phyloP scores from a whole-genome alignment of 2,888 invertebrate species.

The Itoplectis maculator region DNA sequence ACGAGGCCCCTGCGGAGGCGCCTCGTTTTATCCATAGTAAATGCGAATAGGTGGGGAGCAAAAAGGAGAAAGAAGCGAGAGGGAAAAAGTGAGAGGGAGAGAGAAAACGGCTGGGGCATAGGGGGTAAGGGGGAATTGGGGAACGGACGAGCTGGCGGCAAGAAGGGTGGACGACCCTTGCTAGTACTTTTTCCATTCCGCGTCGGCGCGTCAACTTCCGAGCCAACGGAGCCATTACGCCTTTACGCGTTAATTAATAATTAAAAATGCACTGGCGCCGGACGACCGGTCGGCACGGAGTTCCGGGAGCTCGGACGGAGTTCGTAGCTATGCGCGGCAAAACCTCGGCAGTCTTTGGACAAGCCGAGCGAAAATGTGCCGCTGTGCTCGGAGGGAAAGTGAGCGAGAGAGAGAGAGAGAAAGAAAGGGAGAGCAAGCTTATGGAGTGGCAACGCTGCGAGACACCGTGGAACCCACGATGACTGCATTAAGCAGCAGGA shows the following conservation, averaged over 20 bases:
- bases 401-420: too few species aligned
- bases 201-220: conserved; percentile 60
- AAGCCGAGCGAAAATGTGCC: conserved; percentile 15
- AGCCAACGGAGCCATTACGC: conserved; percentile 65
- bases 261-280: conserved; percentile 71
- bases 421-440: not conserved
- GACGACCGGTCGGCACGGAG: conserved; percentile 18
- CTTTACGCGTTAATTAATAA: conserved; percentile 73
- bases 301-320: conserved; percentile 7
- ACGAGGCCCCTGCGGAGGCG: conserved; percentile 54
- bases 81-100: not conserved
- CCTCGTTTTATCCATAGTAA: conserved; percentile 58
- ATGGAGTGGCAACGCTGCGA: not conserved
- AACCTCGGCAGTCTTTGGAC: not conserved
- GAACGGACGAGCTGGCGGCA: not conserved
- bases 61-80: not conserved
- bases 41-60: conserved; percentile 25
- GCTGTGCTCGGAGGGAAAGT: not conserved
- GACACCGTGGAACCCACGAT: not conserved
- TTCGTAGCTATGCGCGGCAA: not conserved
- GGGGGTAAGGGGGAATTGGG: not conserved
- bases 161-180: conserved; percentile 17
- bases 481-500: not conserved
- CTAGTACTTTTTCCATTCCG: conserved; percentile 27
- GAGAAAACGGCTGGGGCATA: too few species aligned